These are phyloP conservation scores for Zygogramma bicolorata DNA, from an alignment of 2,888 invertebrate species.

Conservation along the genomic window DNA sequence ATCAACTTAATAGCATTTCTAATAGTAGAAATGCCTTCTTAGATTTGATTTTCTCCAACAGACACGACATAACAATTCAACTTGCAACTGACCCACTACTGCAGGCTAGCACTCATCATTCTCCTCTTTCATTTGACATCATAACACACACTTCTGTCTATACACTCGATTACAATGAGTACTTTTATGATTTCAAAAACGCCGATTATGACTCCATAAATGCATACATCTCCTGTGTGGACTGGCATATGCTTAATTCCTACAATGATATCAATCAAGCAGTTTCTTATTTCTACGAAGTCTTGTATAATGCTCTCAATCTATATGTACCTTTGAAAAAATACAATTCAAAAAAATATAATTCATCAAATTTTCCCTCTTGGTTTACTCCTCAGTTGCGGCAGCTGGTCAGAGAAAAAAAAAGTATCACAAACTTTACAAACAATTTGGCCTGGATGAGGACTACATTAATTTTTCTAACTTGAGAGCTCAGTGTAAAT, in stretches of 20 bases:
- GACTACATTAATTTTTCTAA: background rate
- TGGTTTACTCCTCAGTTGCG: constrained; percentile 11
- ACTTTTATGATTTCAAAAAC: constrained; percentile 8
- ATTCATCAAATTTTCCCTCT: constrained; percentile 3
- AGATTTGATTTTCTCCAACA: constrained; percentile 4
- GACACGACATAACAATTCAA: constrained; percentile 3
- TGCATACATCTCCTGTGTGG: background rate
- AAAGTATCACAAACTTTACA: constrained; percentile 10
- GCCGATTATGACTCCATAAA: background rate
- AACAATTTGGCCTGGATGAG: constrained; percentile 1
- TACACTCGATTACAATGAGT: constrained; percentile 5
- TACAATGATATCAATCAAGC: constrained; percentile 10
- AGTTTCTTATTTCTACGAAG: constrained; percentile 12
- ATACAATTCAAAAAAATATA: background rate
- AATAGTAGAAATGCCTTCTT: constrained; percentile 15
- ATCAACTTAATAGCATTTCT: background rate
- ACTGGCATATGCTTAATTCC: background rate
- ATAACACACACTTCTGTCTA: background rate
- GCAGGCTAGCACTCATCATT: constrained; percentile 4
- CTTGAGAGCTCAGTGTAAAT: constrained; percentile 9
- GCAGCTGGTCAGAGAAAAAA: constrained; percentile 13
- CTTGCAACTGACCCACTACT: background rate
- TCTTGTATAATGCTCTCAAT: constrained; percentile 16
- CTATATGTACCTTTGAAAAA: constrained; percentile 5
- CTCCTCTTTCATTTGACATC: constrained; percentile 1